Evolutionary conservation across 2,888 invertebrate species (phyloP).

Genomic region (Aphodius granarius): DNA sequence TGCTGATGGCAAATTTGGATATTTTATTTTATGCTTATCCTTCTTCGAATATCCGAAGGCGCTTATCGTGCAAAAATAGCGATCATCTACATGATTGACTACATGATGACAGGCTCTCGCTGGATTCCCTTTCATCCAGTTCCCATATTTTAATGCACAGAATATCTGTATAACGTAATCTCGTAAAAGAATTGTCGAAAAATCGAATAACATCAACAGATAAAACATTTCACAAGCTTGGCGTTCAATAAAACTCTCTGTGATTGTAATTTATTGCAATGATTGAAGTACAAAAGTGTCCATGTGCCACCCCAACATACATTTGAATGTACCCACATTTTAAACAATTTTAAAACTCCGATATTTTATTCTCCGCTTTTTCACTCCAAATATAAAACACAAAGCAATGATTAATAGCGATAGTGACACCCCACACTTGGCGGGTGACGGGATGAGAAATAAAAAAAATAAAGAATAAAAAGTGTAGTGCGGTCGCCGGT

Average conservation of each 20-base stretch:
- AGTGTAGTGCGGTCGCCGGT: slow-evolving; percentile 41
- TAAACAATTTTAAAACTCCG: not conserved
- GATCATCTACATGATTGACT: too few relatives aligned
- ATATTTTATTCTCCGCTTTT: not conserved
- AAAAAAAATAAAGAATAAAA: slow-evolving; percentile 1
- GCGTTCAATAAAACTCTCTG: not conserved
- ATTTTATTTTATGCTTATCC: too few relatives aligned
- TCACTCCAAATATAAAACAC: not conserved
- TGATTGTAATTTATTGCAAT: not conserved
- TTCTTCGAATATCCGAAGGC: too few relatives aligned
- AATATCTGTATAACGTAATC: too few relatives aligned
- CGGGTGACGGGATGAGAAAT: not conserved
- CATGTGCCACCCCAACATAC: not conserved
- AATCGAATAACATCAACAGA: not conserved
- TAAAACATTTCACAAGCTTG: not conserved
- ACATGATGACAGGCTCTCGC: too few relatives aligned
- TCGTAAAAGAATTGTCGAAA: not conserved
- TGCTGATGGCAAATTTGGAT: too few relatives aligned
- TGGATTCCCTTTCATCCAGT: too few relatives aligned
- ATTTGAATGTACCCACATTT: not conserved
- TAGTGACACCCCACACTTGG: not conserved
- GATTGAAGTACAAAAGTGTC: not conserved
- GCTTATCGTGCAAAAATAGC: too few relatives aligned
- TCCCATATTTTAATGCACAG: too few relatives aligned
- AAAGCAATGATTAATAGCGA: not conserved